Conservation (phyloP, 1,140 invertebrate genomes). For the Euura saliciscinereae region DNA sequence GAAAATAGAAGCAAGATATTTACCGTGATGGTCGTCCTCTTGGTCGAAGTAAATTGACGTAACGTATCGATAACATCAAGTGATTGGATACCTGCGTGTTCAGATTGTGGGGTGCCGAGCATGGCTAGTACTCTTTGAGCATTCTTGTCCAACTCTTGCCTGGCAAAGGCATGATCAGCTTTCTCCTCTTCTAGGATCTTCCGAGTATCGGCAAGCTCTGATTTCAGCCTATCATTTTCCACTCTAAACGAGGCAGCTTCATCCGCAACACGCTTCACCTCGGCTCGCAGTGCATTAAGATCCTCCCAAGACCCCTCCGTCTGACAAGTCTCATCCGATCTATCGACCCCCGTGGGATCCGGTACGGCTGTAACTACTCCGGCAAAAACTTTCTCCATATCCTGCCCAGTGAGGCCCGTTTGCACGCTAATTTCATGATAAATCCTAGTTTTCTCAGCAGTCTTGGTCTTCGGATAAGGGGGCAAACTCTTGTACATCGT, state of each 20-base stretch:
- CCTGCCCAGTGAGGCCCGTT: constrained; percentile 72
- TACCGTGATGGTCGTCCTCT: neutral
- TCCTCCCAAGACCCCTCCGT: constrained; percentile 70
- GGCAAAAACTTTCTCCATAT: constrained; percentile 72
- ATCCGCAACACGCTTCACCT: constrained; percentile 55
- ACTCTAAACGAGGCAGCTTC: constrained; percentile 29
- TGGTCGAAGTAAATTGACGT: neutral
- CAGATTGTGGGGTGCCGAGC: constrained; percentile 59
- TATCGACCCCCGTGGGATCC: constrained; percentile 56
- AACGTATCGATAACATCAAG: constrained; percentile 13
- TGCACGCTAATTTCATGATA: constrained; percentile 79
- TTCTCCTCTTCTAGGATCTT: constrained; percentile 66
- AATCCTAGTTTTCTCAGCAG: constrained; percentile 67
- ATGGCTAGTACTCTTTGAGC: constrained; percentile 74
- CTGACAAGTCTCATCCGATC: constrained; percentile 65
- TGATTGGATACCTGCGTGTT: constrained; percentile 38
- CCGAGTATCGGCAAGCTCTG: constrained; percentile 44
- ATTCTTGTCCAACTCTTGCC: constrained; percentile 75
- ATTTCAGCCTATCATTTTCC: constrained; percentile 53
- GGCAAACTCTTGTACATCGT: constrained; percentile 59
- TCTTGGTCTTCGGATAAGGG: constrained; percentile 60
- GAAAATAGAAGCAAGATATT: constrained; percentile 14
- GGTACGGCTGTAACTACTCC: constrained; percentile 60
- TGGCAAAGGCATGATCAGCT: constrained; percentile 72
- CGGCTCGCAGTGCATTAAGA: constrained; percentile 63